These are phyloP conservation scores for Lasius fuliginosus DNA, from an alignment of 2,888 invertebrate species.

Conservation along the genomic window DNA sequence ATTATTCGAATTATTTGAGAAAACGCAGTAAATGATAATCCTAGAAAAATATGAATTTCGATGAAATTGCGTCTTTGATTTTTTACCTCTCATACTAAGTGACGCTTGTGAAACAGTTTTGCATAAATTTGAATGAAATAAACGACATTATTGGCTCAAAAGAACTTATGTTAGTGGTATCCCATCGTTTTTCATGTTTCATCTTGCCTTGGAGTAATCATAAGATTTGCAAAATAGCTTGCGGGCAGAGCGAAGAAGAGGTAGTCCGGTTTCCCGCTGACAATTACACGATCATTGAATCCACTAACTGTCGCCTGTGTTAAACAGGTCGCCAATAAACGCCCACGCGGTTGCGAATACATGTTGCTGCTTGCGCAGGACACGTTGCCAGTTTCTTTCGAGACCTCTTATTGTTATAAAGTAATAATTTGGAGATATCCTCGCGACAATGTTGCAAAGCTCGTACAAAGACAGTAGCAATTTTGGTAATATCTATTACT, in stretches of 20 bases:
- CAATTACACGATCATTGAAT: constrained; percentile 78
- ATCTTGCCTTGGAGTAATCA: constrained; percentile 50
- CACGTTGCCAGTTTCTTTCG: constrained; percentile 38
- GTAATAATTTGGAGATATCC: constrained; percentile 46
- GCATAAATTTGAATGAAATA: constrained; percentile 52
- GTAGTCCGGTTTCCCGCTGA: constrained; percentile 68
- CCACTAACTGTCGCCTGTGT: constrained; percentile 73
- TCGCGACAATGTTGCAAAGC: not conserved
- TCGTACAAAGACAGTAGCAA: not conserved
- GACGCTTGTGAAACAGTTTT: constrained; percentile 24
- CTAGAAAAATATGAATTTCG: constrained; percentile 11
- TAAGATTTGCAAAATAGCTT: constrained; percentile 47
- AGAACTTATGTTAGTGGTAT: not conserved
- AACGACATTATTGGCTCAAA: constrained; percentile 28
- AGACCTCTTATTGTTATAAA: constrained; percentile 47
- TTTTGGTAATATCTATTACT: constrained; percentile 8
- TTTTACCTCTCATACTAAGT: not conserved
- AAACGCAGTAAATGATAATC: constrained; percentile 19
- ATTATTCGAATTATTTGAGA: constrained; percentile 14
- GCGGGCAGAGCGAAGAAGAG: constrained; percentile 51
- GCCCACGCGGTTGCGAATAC: constrained; percentile 72
- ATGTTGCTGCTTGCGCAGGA: constrained; percentile 43
- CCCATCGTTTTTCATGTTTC: constrained; percentile 12
- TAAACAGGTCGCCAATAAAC: constrained; percentile 77
- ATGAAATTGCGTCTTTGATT: constrained; percentile 23